phyloP scores from a whole-genome alignment of 2,888 invertebrate genomes.

The Lasius fuliginosus region DNA sequence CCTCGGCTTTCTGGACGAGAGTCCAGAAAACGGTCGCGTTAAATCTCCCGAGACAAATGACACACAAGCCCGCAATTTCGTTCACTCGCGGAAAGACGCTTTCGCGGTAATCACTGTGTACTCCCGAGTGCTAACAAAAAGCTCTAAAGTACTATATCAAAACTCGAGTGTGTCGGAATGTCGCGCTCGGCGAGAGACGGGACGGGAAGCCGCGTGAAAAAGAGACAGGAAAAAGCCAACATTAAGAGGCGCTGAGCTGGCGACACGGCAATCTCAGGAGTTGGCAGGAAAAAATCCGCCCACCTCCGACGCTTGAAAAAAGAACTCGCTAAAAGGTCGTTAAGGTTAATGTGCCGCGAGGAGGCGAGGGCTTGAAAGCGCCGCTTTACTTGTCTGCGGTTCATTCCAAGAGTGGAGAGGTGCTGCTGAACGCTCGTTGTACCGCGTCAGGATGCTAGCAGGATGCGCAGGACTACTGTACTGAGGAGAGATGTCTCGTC shows the following conservation, averaged over 20 bases:
- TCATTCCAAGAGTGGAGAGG: constrained; percentile 58
- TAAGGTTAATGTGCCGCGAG: constrained; percentile 82
- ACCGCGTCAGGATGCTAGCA: constrained; percentile 13
- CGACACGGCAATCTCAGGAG: constrained; percentile 83
- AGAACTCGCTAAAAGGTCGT: constrained; percentile 82
- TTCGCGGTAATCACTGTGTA: constrained; percentile 35
- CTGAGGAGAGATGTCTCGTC: constrained; percentile 33
- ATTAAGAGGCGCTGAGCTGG: constrained; percentile 83
- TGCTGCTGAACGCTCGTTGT: constrained; percentile 28
- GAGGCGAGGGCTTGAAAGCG: constrained; percentile 61
- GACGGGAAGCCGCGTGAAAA: constrained; percentile 30
- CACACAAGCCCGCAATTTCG: constrained; percentile 31
- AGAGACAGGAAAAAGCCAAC: constrained; percentile 78
- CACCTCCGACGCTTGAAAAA: constrained; percentile 62
- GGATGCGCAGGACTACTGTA: constrained; percentile 9
- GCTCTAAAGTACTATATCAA: constrained; percentile 66
- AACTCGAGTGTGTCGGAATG: constrained; percentile 62
- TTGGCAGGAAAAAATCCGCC: constrained; percentile 76
- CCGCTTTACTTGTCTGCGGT: constrained; percentile 67
- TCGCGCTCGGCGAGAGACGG: constrained; percentile 22
- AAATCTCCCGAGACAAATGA: constrained; percentile 46
- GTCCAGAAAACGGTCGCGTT: constrained; percentile 10
- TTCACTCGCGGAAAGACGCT: neutral
- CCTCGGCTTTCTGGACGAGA: neutral
- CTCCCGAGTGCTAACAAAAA: constrained; percentile 53